Evolutionary conservation across 2,113 vertebrate species (phyloP), one percentile per base, ranked within the genome.

Genomic region (Aptenodytes forsteri): DNA sequence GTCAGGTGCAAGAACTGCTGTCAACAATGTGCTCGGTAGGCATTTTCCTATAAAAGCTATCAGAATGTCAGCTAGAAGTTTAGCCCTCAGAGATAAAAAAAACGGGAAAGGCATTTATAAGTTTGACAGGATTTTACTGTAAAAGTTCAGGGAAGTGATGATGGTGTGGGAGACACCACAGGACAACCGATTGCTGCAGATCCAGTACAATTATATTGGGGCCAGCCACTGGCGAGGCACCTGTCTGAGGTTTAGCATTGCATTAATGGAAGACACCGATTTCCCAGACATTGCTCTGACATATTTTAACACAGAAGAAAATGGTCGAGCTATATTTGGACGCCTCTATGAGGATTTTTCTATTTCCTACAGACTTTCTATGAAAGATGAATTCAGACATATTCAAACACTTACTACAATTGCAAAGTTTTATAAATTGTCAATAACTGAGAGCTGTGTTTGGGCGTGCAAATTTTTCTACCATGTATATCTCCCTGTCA

Each of bases 71-170:
- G 89, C 58, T 59, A 83, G 66, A 54, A 89, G 84, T 29, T 81
- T 6, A 91, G 84, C 62, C 91, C 75, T 66, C 78, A 30, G 91
- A 96, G 89, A 67, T 42, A 7, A 66, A 34, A 42, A 73, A 54
- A 71, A 36, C 6, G 49, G 71, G 44, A 91, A 94, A 95, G 78
- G 40, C 62, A 54, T 93, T 96, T 85, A 91, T 14, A 84, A 95
- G 34, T 78, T 79, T 96, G 94, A 94, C 96, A 96, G 73, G 65
- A 79, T 91, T 89, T 92, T 11, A 65, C 77, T 58, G 78, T 13
- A 30, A 6, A 95, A 91, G 77, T 67, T 89, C 61, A 71, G 73
- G 73, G 40, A 87, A 58, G 66, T 12, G 73, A 87, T 56, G 92
- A 81, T 7, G 56, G 44, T 49, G 36, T 76, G 62, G 81, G 73